Evolutionary conservation across 2,113 vertebrate genomes (phyloP).

Genomic region (Noctilio leporinus): DNA sequence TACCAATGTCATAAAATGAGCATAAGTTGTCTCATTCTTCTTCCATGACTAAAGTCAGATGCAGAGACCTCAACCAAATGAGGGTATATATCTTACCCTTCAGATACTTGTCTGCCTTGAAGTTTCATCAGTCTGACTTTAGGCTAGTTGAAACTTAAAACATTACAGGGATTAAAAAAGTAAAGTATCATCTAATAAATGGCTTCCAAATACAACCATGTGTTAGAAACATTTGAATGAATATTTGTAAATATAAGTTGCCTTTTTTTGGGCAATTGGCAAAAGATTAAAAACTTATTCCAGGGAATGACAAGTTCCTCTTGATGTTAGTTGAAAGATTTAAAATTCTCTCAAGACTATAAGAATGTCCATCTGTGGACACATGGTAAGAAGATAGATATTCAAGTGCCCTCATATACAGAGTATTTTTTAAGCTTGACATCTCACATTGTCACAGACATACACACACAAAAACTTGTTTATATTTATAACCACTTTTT

Average conservation of each 20-base stretch:
- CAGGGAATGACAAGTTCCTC: background rate
- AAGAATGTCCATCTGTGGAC: background rate
- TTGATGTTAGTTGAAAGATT: background rate
- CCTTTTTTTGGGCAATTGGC: background rate
- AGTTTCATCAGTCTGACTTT: background rate
- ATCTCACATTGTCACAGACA: background rate
- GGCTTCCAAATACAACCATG: background rate
- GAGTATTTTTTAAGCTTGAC: background rate
- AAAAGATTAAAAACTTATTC: background rate
- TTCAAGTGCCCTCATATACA: background rate
- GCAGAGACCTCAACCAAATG: background rate
- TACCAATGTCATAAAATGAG: background rate
- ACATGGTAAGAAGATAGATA: background rate
- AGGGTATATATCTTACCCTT: background rate
- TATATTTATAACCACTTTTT: background rate
- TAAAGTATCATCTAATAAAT: background rate
- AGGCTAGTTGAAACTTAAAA: conserved; percentile 14
- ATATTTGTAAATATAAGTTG: background rate
- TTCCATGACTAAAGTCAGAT: background rate
- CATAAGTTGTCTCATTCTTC: background rate
- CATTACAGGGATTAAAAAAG: background rate
- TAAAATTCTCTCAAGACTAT: background rate
- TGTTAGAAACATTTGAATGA: background rate
- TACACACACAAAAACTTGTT: background rate
- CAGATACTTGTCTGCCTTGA: background rate